Base-by-base conservation (phyloP, 1,140 invertebrate genomes). In the Akabosia matsudoensis region DNA sequence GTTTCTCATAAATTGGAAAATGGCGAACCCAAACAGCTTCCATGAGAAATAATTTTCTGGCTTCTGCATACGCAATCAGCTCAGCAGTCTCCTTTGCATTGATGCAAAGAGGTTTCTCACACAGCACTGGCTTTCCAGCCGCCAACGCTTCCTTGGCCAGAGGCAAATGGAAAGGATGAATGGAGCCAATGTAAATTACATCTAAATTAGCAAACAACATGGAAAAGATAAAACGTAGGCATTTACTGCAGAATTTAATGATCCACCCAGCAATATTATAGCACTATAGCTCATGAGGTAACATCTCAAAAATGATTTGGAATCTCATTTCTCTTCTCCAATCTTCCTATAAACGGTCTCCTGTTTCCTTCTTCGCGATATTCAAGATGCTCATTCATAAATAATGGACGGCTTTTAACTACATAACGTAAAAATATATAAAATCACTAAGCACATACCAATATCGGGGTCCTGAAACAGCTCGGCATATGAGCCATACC, bases 401-500 rank as follows among this genome's bases (percentile, higher is more conserved):
- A 45, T 45, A 45, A 45, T 45, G 37, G 37, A 45, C 18, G 7
- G 7, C 7, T 45, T 45, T 45, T 7, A 18, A 45, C 7, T 18
- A 45, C 37, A 7, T 10, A 45, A 45, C 7, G 18, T 45, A 45
- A 45, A 7, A 7, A 45, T 45, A 18, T 18, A 45, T 10, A 45
- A 56, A 56, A 56, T 10, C 37, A 45, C 37, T 45, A 24, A n/a
- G 7, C 14, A n/a, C 24, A 4, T 67, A 67, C 61, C 61, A 93
- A 82, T 67, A 18, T 92, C 86, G 61, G 87, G 82, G 87, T 93
- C 90, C 82, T 88, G 84, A 1, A 92, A 91, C 24, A 97, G 83
- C 73, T 91, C 87, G 80, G 90, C 87, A 85, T 96, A 97, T 74
- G 88, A 89, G 73, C 90, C 92, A 82, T 94, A 93, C 1, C 88